Evolutionary conservation across 2,888 invertebrate species (phyloP), one percentile per base, ranked within the genome.

Genomic region (Zaprionus bogoriensis): DNA sequence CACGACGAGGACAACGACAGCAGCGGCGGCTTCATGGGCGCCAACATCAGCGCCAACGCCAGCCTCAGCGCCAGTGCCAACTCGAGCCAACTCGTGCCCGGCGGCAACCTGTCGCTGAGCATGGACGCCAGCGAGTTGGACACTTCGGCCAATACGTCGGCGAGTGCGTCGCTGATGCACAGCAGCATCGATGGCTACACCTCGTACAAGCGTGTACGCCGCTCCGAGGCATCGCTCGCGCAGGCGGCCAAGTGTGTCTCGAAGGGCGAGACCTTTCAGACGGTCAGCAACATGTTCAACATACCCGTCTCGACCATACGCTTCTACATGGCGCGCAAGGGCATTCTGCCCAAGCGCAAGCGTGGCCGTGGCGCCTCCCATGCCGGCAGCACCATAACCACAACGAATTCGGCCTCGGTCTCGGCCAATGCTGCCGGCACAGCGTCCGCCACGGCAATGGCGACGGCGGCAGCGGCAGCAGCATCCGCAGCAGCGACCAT

Each of bases 241-340:
- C 93, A 95, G 88, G 96, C 96, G 0, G 96, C 96, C 2, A 96
- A 96, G 89, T 95, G 96, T 90, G 96, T 96, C 67, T 95, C 95
- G n/a, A 94, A 95, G 54, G 96, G 96, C 1, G 95, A 95, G 92
- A 96, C 96, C 82, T 96, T 96, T 92, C 96, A 96, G 91, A 96
- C 95, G 1, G 96, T 96, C 25, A 96, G 96, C 60, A 96, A 96
- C 86, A 95, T 95, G 92, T 96, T 95, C 91, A 95, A 95, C 89
- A 96, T 96, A 91, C 96, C 96, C 61, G 96, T 96, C 72, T 96
- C 96, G 25, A 96, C 96, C 32, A 96, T 96, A 90, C 93, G 96
- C 46, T 96, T 96, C 90, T 96, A 96, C 91, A 96, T 96, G 96
- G 96, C 96, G 12, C 93, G 96, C 67, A 96, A 96, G 89, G 96